Evolutionary conservation across 2,113 vertebrate genomes (phyloP), one percentile per base, ranked within the genome.

Genomic region (Thunnus maccoyii): DNA sequence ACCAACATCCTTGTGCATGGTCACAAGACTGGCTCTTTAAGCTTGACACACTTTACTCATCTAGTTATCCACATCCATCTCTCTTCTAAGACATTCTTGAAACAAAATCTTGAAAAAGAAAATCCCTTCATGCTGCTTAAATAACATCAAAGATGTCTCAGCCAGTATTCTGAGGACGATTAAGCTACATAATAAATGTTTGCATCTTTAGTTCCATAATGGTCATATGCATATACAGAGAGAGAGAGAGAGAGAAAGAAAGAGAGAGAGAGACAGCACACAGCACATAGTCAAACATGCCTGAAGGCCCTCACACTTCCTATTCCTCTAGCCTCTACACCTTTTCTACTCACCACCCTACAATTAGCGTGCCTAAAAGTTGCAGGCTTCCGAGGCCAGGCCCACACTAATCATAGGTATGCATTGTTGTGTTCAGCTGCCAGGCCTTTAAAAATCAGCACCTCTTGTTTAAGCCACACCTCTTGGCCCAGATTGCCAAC

Each of bases 281-380:
- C 41, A 78, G 64, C 73, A 87, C 61, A 70, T 32, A 83, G 83
- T 87, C 83, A 89, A 92, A 89, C 87, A 92, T 50, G 87, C 89
- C 91, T 84, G 72, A 87, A 84, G 90, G 89, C 89, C 83, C 56
- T 89, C 78, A 82, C 76, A 90, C 88, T 94, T 92, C 92, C 88
- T 91, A 84, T 81, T 82, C 87, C 80, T 89, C 78, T 51, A 88
- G 88, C 89, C 87, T 82, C 87, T 88, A 92, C 91, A 94, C 92
- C 91, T 93, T 94, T 91, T 85, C 70, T 86, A 57, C 86, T 87
- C 91, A 67, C 78, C 89, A 95, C 90, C 93, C 93, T 93, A 78
- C 87, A 92, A 95, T 95, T 94, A 95, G 82, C 88, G 70, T 91
- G 79, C 91, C 91, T 91, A 90, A 93, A 90, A 91, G 85, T 86